Evolutionary conservation across 1,140 invertebrate genomes (phyloP), one percentile per base, ranked within the genome.

Genomic region (Thaumatotibia leucotreta): DNA sequence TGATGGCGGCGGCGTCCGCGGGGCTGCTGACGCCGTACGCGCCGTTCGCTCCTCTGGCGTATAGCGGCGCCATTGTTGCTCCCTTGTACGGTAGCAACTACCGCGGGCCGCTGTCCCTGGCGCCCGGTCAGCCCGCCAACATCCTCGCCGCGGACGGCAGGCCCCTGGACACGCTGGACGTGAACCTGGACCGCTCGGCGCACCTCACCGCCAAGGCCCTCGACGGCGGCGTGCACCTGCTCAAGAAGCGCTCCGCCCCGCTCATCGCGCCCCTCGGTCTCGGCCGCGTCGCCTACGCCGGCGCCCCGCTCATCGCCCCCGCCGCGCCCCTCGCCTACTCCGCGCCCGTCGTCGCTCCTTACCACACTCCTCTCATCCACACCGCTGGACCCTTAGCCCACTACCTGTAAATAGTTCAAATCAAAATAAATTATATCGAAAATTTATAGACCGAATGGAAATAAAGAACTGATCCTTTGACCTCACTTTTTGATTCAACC

Each of bases 151-250:
- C 78, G 64, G 88, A 91, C 63, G 88, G 88, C 73, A 88, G 88
- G 66, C 88, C 89, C 11, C 68, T 91, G 10, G 90, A 91, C 63
- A 91, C 91, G 2, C 75, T 91, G 32, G 86, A 83, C 58, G 90
- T 91, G 11, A 89, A 91, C 75, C 77, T 91, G 32, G 92, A 92
- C 67, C 78, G 89, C 65, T 84, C 92, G 62, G 80, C 86, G 31
- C 84, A 91, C 70, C 79, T 77, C 54, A 87, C 87, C 61, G 84
- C 88, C 14, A 78, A 79, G 64, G 87, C 87, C 63, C 62, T 88
- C 14, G 79, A 84, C 20, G 74, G 68, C 22, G 76, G 70, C 32
- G 63, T 63, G n/a, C 87, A 89, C 61, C 58, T 79, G 6, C 63
- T 89, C 62, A 80, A 77, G 67, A 89, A 89, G 72, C 80, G 87